Conservation (phyloP, 2,797 vertebrate genomes). For the Phaenicophaeus curvirostris region DNA sequence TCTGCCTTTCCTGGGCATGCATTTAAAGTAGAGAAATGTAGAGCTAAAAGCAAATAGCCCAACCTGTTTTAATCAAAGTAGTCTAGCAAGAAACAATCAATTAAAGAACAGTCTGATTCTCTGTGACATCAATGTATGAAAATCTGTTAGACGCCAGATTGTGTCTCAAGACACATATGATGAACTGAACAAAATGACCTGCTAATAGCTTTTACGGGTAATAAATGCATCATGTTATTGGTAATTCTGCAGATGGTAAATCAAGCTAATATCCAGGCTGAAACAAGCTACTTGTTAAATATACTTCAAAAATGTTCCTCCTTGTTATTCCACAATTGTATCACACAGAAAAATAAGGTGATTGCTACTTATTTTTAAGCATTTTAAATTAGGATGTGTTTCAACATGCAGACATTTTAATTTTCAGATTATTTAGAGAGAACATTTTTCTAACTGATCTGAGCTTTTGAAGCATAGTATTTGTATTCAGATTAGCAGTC, state of each 20-base stretch:
- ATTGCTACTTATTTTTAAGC: conserved; percentile 71
- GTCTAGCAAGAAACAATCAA: conserved; percentile 88
- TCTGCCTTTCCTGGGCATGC: conserved; percentile 67
- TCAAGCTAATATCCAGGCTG: conserved; percentile 84
- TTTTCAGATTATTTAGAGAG: conserved; percentile 72
- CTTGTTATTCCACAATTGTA: conserved; percentile 76
- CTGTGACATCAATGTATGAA: conserved; percentile 87
- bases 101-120: conserved; percentile 88
- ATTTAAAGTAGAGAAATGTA: conserved; percentile 79
- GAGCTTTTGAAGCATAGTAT: conserved; percentile 49
- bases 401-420: conserved; percentile 70
- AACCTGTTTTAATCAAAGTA: conserved; percentile 87
- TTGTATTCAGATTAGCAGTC: conserved; percentile 69
- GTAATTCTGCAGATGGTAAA: conserved; percentile 89
- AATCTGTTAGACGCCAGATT: conserved; percentile 89
- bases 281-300: conserved; percentile 86
- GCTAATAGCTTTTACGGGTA: conserved; percentile 89
- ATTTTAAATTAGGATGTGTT: conserved; percentile 77
- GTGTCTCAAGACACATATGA: conserved; percentile 89
- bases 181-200: conserved; percentile 89
- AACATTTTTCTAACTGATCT: conserved; percentile 57
- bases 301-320: conserved; percentile 78
- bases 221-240: conserved; percentile 89
- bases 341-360: conserved; percentile 70
- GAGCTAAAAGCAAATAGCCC: conserved; percentile 81